Percentiles rank a stretch among this genome's conserved stretches.
These are phyloP conservation scores for Hypothenemus hampei DNA, from an alignment of 1,140 invertebrate species.

Conservation along the genomic window DNA sequence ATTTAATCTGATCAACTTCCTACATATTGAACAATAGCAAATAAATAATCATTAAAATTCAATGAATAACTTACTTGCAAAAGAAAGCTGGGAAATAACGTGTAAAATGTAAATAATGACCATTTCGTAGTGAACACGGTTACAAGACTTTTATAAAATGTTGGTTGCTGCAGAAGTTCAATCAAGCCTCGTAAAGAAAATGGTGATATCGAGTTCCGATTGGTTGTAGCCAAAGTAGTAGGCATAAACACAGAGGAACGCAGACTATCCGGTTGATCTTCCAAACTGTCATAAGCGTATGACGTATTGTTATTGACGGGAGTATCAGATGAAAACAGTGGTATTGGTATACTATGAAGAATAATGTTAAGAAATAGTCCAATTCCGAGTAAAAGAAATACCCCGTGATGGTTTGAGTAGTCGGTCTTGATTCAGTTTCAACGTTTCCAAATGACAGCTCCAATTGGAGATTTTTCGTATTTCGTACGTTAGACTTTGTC, in stretches of 20 bases:
- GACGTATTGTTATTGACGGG: constrained; percentile 39
- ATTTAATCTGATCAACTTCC: constrained; percentile 16
- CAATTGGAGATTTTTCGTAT: constrained; percentile 20
- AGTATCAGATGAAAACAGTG: constrained; percentile 36
- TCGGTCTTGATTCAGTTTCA: background rate
- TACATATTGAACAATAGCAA: background rate
- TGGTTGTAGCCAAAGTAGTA: background rate
- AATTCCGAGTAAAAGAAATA: background rate
- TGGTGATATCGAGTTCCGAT: background rate
- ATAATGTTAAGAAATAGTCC: background rate
- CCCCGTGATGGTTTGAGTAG: background rate
- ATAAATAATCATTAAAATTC: background rate
- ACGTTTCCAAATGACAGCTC: constrained; percentile 28
- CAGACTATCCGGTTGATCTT: background rate
- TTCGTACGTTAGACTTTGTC: constrained; percentile 5
- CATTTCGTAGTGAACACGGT: constrained; percentile 37
- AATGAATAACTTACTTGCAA: constrained; percentile 23
- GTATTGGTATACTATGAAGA: constrained; percentile 24
- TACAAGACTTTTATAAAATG: constrained; percentile 40
- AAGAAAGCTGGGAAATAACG: constrained; percentile 36
- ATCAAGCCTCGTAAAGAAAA: constrained; percentile 2
- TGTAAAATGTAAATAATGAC: constrained; percentile 37
- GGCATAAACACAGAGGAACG: constrained; percentile 31
- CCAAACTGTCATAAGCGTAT: constrained; percentile 35
- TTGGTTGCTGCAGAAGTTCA: constrained; percentile 32